Conservation (phyloP, 2,797 vertebrate species). For the Dendrocincla tyrannina region DNA sequence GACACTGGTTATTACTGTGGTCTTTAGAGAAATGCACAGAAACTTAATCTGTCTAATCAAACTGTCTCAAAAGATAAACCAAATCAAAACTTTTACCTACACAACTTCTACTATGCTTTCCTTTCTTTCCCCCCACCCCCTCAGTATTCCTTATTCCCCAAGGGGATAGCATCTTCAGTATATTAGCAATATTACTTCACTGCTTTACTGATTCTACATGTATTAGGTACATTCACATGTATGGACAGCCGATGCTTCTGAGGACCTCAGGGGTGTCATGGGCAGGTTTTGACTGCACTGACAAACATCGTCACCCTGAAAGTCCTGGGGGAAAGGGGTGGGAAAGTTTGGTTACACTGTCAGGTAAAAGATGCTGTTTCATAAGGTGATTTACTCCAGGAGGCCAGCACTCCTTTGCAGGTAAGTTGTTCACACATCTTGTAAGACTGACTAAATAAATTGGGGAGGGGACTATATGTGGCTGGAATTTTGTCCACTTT, state of each 20-base stretch:
- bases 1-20: slow-evolving; percentile 75
- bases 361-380: background rate
- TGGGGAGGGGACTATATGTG: background rate
- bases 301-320: background rate
- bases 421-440: background rate
- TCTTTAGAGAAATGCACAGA: slow-evolving; percentile 74
- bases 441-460: background rate
- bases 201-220: slow-evolving; percentile 17
- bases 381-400: background rate
- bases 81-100: slow-evolving; percentile 69
- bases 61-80: slow-evolving; percentile 73
- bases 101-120: slow-evolving; percentile 44
- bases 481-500: background rate
- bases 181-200: slow-evolving; percentile 39
- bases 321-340: background rate
- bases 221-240: background rate
- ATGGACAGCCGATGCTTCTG: background rate
- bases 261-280: background rate
- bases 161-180: background rate
- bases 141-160: slow-evolving; percentile 29
- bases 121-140: fast-evolving
- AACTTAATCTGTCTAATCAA: slow-evolving; percentile 76
- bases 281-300: background rate
- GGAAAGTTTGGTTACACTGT: background rate
- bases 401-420: background rate